phyloP scores from a whole-genome alignment of 2,888 invertebrate genomes.

The Nudaria mundana region DNA sequence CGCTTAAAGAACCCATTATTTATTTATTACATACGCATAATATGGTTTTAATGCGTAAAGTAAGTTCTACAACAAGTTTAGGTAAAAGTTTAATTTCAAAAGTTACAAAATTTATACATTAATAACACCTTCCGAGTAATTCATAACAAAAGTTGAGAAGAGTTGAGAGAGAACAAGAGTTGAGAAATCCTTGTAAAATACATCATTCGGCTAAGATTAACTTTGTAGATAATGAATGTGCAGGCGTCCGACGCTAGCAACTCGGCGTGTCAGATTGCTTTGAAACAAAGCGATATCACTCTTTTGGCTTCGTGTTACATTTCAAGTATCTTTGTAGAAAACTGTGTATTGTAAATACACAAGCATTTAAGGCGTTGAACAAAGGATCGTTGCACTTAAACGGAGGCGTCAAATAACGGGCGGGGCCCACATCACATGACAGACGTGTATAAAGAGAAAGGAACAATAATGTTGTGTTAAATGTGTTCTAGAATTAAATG shows the following conservation, averaged over 20 bases:
- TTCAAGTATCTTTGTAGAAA: slow-evolving; percentile 6
- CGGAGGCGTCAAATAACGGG: slow-evolving; percentile 20
- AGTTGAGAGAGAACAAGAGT: no score
- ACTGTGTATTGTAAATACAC: slow-evolving; percentile 2
- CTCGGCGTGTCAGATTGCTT: slow-evolving; percentile 2
- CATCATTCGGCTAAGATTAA: slow-evolving; percentile 19
- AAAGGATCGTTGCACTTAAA: slow-evolving; percentile 36
- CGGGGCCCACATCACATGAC: slow-evolving; percentile 3
- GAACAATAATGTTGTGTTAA: not conserved
- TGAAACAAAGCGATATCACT: slow-evolving; percentile 14
- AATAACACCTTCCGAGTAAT: slow-evolving; percentile 3
- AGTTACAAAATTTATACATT: slow-evolving; percentile 1
- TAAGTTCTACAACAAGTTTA: no score
- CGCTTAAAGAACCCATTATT: no score
- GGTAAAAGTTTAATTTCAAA: no score
- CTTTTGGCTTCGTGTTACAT: slow-evolving; percentile 14
- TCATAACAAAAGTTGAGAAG: slow-evolving; percentile 9
- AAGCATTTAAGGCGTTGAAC: slow-evolving; percentile 20
- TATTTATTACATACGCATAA: no score
- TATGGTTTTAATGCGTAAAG: no score
- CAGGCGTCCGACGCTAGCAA: slow-evolving; percentile 9
- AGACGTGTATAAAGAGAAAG: slow-evolving; percentile 1
- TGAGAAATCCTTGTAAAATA: slow-evolving; percentile 14
- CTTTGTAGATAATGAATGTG: slow-evolving; percentile 17
- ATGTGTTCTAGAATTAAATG: no score